A percentile compares a stretch with the other conserved stretches of the same genome.
phyloP scores from a whole-genome alignment of 2,797 vertebrate species.

The Tympanoctomys barrerae region DNA sequence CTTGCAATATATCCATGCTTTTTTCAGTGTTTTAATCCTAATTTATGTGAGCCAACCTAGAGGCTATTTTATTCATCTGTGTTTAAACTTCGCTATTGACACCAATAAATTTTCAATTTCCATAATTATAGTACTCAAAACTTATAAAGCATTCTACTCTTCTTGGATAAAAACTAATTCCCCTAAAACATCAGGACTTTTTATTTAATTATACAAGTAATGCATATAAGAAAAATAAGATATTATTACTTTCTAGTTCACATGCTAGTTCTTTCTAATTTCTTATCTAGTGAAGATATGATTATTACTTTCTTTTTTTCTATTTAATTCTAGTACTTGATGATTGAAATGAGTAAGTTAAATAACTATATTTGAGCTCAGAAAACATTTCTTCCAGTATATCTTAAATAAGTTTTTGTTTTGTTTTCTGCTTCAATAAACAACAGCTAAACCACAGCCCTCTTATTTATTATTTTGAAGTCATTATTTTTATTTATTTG shows the following conservation, averaged over 20 bases:
- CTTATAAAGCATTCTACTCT: background rate
- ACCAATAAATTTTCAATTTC: slow-evolving; percentile 16
- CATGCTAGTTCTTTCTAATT: background rate
- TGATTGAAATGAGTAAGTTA: background rate
- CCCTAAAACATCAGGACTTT: background rate
- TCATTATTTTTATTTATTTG: slow-evolving; percentile 5
- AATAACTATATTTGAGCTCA: background rate
- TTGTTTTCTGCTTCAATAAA: background rate
- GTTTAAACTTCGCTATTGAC: slow-evolving; percentile 31
- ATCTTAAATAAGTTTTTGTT: background rate
- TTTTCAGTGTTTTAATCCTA: slow-evolving; percentile 17
- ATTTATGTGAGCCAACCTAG: background rate
- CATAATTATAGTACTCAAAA: background rate
- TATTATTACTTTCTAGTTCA: background rate
- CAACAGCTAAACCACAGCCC: background rate
- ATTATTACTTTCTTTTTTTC: background rate
- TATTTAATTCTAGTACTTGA: background rate
- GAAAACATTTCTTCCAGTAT: background rate
- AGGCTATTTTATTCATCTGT: slow-evolving; percentile 24
- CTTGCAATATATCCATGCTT: background rate
- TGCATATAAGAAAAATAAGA: background rate
- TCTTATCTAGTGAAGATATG: background rate
- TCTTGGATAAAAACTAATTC: slow-evolving; percentile 27
- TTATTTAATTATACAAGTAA: slow-evolving; percentile 43
- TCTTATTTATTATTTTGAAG: slow-evolving; percentile 9